Conservation (phyloP, 1,140 invertebrate genomes). For the Cyclina sinensis region DNA sequence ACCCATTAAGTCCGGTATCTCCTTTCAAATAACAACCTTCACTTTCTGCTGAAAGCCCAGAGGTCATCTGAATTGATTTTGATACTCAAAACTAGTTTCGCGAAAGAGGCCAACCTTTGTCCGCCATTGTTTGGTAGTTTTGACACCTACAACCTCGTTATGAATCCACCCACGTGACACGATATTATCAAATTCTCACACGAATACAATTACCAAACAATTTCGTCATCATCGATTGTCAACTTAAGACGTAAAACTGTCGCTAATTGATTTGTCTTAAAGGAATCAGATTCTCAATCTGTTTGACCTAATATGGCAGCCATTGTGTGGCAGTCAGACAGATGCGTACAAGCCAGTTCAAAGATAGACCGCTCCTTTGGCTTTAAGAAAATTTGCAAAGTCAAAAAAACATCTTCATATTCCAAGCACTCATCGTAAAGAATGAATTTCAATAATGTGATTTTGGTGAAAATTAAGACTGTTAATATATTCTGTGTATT, state of each 20-base stretch:
- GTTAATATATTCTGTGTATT: too few relatives aligned
- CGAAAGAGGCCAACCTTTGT: constrained; percentile 39
- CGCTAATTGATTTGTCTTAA: constrained; percentile 41
- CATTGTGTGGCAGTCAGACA: constrained; percentile 3
- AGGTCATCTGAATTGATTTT: neutral
- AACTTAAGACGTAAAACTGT: constrained; percentile 55
- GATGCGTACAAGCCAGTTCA: constrained; percentile 44
- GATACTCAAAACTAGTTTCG: constrained; percentile 9
- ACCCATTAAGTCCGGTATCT: constrained; percentile 29
- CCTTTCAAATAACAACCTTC: constrained; percentile 56
- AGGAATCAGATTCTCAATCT: constrained; percentile 22
- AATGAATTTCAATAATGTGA: neutral
- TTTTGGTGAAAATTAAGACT: too few relatives aligned
- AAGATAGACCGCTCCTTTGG: too few relatives aligned
- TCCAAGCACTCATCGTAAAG: neutral
- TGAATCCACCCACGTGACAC: constrained; percentile 54
- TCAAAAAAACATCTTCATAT: too few relatives aligned
- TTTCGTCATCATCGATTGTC: constrained; percentile 58
- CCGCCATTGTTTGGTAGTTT: constrained; percentile 56
- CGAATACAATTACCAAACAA: constrained; percentile 38
- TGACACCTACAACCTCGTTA: constrained; percentile 50
- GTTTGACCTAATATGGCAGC: constrained; percentile 36
- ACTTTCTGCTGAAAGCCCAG: constrained; percentile 27
- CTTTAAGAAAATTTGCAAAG: neutral
- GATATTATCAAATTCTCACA: constrained; percentile 53